Evolutionary conservation across 2,888 invertebrate genomes (phyloP).

Genomic region (Leptogaster cylindrica): DNA sequence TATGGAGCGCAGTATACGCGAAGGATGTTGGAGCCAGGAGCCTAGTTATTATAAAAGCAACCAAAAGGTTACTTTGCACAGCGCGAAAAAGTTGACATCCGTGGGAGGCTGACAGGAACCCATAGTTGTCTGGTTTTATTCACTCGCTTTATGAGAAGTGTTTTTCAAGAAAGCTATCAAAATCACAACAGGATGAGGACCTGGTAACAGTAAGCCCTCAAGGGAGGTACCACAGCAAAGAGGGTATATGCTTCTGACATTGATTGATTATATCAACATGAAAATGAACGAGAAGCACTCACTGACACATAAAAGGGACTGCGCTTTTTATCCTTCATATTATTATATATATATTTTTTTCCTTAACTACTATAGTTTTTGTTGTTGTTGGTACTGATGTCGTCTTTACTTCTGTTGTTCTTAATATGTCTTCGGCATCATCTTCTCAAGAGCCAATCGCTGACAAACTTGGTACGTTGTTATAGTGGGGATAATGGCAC

Average conservation of each 20-base stretch:
- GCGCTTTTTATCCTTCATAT: constrained; percentile 42
- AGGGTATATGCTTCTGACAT: constrained; percentile 43
- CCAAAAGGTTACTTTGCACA: constrained; percentile 13
- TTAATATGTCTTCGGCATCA: neutral
- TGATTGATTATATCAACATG: constrained; percentile 45
- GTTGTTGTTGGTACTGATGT: constrained; percentile 2
- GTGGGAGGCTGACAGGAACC: neutral
- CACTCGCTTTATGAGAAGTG: constrained; percentile 26
- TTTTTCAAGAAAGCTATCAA: constrained; percentile 36
- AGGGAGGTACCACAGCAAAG: constrained; percentile 1
- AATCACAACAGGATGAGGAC: constrained; percentile 29
- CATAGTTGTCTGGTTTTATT: constrained; percentile 14
- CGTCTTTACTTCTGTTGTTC: neutral
- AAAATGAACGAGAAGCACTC: constrained; percentile 42
- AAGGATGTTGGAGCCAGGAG: neutral
- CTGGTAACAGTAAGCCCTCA: neutral
- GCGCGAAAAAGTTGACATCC: neutral
- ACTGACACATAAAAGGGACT: constrained; percentile 42
- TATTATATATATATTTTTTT: constrained; percentile 41
- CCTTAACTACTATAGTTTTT: constrained; percentile 14
- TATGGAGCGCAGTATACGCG: constrained; percentile 6
- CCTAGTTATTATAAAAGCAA: constrained; percentile 27
- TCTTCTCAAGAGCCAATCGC: constrained; percentile 6
- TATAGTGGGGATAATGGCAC: constrained; percentile 35
- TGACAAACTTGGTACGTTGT: constrained; percentile 38